These are phyloP conservation scores for Spea multiplicata DNA, from an alignment of 2,113 vertebrate species.

Conservation along the genomic window DNA sequence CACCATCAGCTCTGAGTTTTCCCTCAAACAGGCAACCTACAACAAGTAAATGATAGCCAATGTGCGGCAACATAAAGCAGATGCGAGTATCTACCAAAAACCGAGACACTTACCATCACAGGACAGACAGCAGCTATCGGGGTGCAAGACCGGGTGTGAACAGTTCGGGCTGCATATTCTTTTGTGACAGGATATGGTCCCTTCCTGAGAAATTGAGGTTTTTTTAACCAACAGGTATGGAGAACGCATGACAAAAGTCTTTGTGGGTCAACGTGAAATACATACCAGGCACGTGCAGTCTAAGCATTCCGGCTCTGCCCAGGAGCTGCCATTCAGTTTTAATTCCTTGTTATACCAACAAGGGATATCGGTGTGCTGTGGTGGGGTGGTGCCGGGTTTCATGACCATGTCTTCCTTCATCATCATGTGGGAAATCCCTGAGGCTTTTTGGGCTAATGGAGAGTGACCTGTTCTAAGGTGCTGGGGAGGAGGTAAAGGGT, in stretches of 20 bases:
- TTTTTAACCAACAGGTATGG: neutral
- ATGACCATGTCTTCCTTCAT: conserved; percentile 15
- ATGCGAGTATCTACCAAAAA: neutral
- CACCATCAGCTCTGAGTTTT: conserved; percentile 60
- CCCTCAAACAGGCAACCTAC: conserved; percentile 69
- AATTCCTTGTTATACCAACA: conserved; percentile 61
- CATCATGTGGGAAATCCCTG: conserved; percentile 29
- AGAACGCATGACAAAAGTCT: neutral
- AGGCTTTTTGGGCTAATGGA: conserved; percentile 25
- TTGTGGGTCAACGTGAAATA: neutral
- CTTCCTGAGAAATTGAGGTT: conserved; percentile 51
- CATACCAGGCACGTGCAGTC: conserved; percentile 67
- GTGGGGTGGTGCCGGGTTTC: conserved; percentile 20
- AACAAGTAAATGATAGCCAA: conserved; percentile 29
- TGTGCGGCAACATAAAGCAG: neutral
- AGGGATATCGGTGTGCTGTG: fast-evolving
- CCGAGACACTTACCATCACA: conserved; percentile 60
- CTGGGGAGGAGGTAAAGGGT: conserved; percentile 16
- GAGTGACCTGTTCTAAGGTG: conserved; percentile 29
- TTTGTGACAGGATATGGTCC: conserved; percentile 58
- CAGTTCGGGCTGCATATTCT: conserved; percentile 60
- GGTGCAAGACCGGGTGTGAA: conserved; percentile 63
- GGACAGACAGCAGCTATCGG: conserved; percentile 61
- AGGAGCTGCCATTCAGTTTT: conserved; percentile 50
- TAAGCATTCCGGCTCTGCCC: conserved; percentile 58